Percentiles rank a stretch among this genome's conserved stretches.
Evolutionary conservation across 2,797 vertebrate genomes (phyloP).

Genomic region (Sebastes kiyomatsui): DNA sequence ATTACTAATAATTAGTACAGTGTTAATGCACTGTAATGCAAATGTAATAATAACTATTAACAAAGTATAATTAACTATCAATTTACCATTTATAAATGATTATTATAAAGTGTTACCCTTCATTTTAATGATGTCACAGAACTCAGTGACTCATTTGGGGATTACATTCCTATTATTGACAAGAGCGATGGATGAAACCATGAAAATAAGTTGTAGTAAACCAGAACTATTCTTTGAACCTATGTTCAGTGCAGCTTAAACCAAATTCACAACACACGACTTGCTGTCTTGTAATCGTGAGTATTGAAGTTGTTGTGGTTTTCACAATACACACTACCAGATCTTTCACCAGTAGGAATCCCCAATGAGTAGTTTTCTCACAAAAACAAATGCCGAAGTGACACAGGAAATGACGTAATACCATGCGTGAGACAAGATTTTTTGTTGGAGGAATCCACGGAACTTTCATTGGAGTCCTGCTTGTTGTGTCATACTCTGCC

Average conservation of each 20-base stretch:
- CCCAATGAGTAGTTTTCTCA: background rate
- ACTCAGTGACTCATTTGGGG: background rate
- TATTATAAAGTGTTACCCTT: too few relatives aligned
- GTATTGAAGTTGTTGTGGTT: background rate
- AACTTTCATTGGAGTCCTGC: background rate
- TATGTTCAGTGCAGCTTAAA: background rate
- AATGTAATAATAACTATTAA: too few relatives aligned
- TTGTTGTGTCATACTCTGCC: background rate
- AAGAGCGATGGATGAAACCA: background rate
- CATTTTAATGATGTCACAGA: background rate
- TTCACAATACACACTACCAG: background rate
- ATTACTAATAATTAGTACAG: too few relatives aligned
- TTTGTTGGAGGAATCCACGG: background rate
- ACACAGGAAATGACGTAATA: background rate
- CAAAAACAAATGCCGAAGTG: background rate
- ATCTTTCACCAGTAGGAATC: background rate
- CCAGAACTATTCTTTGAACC: background rate
- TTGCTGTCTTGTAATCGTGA: background rate
- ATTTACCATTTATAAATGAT: too few relatives aligned
- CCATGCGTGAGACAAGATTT: background rate
- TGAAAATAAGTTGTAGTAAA: background rate
- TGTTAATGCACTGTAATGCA: too few relatives aligned
- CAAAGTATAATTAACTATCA: too few relatives aligned
- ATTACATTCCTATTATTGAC: background rate
- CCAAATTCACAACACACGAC: background rate